Evolutionary conservation across 2,797 vertebrate genomes (phyloP).

Genomic region (Pogoniulus pusillus): DNA sequence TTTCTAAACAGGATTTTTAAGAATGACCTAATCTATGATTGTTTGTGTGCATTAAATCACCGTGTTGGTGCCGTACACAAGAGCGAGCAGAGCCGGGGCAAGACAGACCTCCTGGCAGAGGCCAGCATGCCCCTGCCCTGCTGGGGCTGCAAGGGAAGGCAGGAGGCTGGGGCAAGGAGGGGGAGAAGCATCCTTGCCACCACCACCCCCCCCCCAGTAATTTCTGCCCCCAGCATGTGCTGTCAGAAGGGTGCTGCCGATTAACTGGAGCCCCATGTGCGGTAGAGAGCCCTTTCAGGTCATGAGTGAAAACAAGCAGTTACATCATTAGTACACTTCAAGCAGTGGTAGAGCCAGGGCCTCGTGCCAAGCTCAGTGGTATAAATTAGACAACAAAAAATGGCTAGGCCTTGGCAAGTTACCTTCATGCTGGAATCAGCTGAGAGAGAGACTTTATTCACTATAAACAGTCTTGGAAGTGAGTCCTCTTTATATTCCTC

Average conservation of each 20-base stretch:
- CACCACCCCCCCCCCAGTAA: not conserved
- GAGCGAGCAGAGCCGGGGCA: not conserved
- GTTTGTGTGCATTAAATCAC: conserved; percentile 82
- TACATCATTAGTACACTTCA: conserved; percentile 79
- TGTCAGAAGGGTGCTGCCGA: conserved; percentile 43
- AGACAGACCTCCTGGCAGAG: conserved; percentile 12
- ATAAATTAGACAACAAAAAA: conserved; percentile 81
- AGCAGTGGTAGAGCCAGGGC: conserved; percentile 73
- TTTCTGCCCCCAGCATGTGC: conserved; percentile 4
- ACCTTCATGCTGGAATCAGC: conserved; percentile 79
- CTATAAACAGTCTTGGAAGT: conserved; percentile 77
- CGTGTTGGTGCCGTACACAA: conserved; percentile 70
- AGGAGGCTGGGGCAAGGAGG: fast-evolving
- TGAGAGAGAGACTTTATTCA: conserved; percentile 82
- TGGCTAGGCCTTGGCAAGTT: conserved; percentile 73
- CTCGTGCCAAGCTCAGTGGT: conserved; percentile 70
- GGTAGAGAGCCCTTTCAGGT: conserved; percentile 68
- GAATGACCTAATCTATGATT: conserved; percentile 83
- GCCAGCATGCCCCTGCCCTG: fast-evolving
- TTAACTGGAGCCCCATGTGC: conserved; percentile 69
- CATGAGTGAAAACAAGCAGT: conserved; percentile 79
- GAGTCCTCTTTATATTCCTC: conserved; percentile 44
- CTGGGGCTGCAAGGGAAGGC: fast-evolving
- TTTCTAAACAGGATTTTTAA: conserved; percentile 83
- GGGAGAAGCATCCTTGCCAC: not conserved